Evolutionary conservation across 2,113 vertebrate genomes (phyloP).

Genomic region (Calypte anna): DNA sequence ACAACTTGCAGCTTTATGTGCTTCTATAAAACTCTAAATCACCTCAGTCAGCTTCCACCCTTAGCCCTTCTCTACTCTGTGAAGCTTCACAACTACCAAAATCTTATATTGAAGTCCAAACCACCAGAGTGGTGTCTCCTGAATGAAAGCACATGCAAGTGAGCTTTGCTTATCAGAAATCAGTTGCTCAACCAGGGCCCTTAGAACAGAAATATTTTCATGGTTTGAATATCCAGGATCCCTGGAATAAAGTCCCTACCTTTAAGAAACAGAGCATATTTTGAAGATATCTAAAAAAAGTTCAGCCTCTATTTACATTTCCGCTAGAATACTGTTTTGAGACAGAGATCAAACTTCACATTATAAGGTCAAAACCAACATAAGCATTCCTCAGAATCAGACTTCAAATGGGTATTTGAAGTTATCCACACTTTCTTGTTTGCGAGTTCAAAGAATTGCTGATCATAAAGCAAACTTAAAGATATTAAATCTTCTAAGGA

Average conservation of each 20-base stretch:
- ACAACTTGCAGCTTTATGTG: constrained; percentile 48
- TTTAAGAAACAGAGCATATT: background rate
- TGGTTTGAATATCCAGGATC: background rate
- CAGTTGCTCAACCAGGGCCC: background rate
- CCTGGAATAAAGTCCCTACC: background rate
- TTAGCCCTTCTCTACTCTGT: background rate
- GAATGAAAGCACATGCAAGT: background rate
- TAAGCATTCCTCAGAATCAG: background rate
- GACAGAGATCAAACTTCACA: constrained; percentile 16
- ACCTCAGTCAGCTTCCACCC: background rate
- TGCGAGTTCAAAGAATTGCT: background rate
- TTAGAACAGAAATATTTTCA: background rate
- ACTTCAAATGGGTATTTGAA: constrained; percentile 43
- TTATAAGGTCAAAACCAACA: constrained; percentile 32
- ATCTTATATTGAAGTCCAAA: background rate
- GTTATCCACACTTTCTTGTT: background rate
- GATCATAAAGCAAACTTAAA: constrained; percentile 19
- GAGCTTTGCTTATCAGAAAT: background rate
- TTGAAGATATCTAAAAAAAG: background rate
- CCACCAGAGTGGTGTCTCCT: background rate
- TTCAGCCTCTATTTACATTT: constrained; percentile 12
- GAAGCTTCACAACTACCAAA: background rate
- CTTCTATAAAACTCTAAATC: constrained; percentile 31
- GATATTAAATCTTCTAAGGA: background rate
- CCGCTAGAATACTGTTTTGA: background rate